Conservation (phyloP, 2,797 vertebrate species). For the Siniperca scherzeri region DNA sequence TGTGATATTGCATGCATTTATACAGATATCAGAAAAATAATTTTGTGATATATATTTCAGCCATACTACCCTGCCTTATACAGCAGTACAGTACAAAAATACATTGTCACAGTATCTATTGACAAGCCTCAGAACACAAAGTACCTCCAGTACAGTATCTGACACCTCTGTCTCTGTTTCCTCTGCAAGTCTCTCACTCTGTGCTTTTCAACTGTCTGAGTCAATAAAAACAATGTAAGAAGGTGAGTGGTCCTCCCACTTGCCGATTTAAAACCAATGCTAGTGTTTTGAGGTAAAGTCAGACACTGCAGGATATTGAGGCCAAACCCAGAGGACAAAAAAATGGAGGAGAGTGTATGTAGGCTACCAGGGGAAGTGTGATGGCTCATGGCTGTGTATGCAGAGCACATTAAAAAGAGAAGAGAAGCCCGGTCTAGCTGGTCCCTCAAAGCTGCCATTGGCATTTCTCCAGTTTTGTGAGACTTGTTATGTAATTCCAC, state of each 20-base stretch:
- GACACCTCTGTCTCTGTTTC: conserved; percentile 40
- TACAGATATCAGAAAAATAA: neutral
- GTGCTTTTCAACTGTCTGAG: conserved; percentile 51
- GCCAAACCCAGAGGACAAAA: conserved; percentile 38
- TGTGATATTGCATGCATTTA: neutral
- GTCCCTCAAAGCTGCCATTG: conserved; percentile 75
- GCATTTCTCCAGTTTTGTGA: conserved; percentile 73
- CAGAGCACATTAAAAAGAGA: conserved; percentile 79
- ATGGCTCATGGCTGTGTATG: conserved; percentile 69
- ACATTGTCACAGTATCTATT: conserved; percentile 23
- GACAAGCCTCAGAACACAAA: conserved; percentile 42
- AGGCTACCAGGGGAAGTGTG: conserved; percentile 59
- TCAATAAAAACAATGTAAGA: conserved; percentile 68
- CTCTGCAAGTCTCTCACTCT: conserved; percentile 42
- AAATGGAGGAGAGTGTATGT: conserved; percentile 41
- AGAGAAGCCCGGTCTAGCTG: conserved; percentile 64
- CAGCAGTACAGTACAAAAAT: neutral
- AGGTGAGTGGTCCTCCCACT: conserved; percentile 48
- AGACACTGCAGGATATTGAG: conserved; percentile 29
- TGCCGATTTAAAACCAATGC: conserved; percentile 47
- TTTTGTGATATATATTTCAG: conserved; percentile 3
- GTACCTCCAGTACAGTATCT: conserved; percentile 15
- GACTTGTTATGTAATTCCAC: conserved; percentile 77
- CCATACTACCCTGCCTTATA: neutral
- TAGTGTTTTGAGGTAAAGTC: conserved; percentile 46